Base-by-base conservation (phyloP, 2,888 invertebrate genomes). In the Axea sp. region DNA sequence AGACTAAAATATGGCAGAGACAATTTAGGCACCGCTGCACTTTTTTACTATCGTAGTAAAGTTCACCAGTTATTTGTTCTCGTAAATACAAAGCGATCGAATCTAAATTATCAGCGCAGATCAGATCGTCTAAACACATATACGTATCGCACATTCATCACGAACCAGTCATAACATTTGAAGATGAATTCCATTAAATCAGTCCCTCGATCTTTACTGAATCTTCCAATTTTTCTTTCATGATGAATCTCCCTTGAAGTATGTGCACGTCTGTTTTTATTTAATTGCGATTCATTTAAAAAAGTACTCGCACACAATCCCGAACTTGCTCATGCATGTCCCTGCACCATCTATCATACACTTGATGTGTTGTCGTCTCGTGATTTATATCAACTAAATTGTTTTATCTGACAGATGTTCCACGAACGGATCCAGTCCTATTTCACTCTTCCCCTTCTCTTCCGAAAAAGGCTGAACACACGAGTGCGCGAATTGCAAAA, bases 341-440 rank as follows among this genome's bases (percentile, higher is more conserved):
- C 41, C 43, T 11, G 9, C 19, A 35, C 51, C 68, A 68, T 68
- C 68, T 11, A 68, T 68, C 68, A 68, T 68, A 49, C 59, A 68
- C 68, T 68, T 68, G 68, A 68, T 68, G 68, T 19, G 43, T 43
- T 59, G 68, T 31, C 68, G 43, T 51, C 17, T 45, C 41, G 51
- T 68, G 68, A 68, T 68, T 68, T 59, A 68, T 68, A 51, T 15
- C 68, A 39, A 68, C 41, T 68, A 68, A 68, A 68, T 68, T 68
- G 68, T 68, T 68, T 68, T 59, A 59, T 49, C 68, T 51, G 68
- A 68, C 68, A 47, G 17, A 55, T 55, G 65, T 45, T 53, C 30
- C 53, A 35, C 37, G 53, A 55, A 31, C 17, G 37, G 65, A 55
- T 53, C 31, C 26, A 22, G 43, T 33, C 24, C 12, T 26, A 14